These are phyloP conservation scores for Sycophila texana DNA, from an alignment of 2,888 invertebrate species.

Conservation along the genomic window DNA sequence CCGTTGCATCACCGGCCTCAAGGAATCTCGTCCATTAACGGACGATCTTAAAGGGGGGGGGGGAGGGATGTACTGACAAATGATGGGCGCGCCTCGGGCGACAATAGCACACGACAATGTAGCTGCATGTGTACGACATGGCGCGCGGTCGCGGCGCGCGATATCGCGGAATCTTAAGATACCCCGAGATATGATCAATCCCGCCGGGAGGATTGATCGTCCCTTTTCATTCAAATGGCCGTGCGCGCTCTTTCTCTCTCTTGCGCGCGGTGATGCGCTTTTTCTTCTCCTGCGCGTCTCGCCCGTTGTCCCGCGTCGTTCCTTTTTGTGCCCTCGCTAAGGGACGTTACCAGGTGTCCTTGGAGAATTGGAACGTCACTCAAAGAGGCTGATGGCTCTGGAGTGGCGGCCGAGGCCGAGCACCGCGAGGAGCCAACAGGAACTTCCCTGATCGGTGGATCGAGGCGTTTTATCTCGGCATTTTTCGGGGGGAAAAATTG, in stretches of 20 bases:
- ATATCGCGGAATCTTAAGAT: slow-evolving; percentile 64
- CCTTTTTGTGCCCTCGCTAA: slow-evolving; percentile 37
- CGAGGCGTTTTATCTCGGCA: slow-evolving; percentile 22
- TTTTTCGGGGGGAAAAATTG: slow-evolving; percentile 38
- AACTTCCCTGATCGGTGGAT: slow-evolving; percentile 36
- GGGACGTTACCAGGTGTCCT: slow-evolving; percentile 50
- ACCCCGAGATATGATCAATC: slow-evolving; percentile 66
- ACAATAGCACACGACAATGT: slow-evolving; percentile 64
- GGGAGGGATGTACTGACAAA: slow-evolving; percentile 46
- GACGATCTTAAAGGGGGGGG: slow-evolving; percentile 10
- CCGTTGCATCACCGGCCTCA: background rate
- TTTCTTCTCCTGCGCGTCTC: slow-evolving; percentile 28
- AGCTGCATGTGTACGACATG: slow-evolving; percentile 63
- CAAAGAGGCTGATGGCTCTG: slow-evolving; percentile 54
- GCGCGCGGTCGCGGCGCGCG: slow-evolving; percentile 60
- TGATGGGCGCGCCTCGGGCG: slow-evolving; percentile 56
- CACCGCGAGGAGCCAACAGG: slow-evolving; percentile 2
- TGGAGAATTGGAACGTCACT: slow-evolving; percentile 57
- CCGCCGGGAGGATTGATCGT: slow-evolving; percentile 63
- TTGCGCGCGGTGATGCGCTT: slow-evolving; percentile 48
- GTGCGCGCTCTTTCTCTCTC: slow-evolving; percentile 19
- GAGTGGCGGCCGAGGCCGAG: slow-evolving; percentile 5
- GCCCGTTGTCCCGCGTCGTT: slow-evolving; percentile 30
- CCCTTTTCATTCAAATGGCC: slow-evolving; percentile 62
- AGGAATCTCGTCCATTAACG: slow-evolving; percentile 12